phyloP scores from a whole-genome alignment of 2,888 invertebrate species.

The Glomeris marginata region DNA sequence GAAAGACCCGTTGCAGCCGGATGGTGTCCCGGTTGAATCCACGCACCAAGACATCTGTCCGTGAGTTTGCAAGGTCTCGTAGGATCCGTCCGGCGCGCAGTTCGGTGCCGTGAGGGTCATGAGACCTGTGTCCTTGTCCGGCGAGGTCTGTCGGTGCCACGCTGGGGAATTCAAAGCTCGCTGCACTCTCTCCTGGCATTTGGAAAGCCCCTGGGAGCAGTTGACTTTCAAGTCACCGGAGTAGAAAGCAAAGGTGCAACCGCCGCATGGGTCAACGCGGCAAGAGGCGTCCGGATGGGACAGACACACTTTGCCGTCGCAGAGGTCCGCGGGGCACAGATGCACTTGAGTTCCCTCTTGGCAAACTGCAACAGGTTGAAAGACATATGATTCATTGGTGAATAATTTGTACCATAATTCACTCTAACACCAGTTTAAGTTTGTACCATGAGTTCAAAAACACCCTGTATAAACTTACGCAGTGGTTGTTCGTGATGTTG shows the following conservation, averaged over 20 bases:
- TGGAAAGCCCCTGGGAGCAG: conserved; percentile 19
- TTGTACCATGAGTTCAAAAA: too few relatives aligned
- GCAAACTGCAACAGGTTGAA: conserved; percentile 22
- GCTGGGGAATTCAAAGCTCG: conserved; percentile 20
- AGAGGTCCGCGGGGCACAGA: conserved; percentile 24
- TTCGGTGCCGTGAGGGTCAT: conserved; percentile 24
- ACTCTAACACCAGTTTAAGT: too few relatives aligned
- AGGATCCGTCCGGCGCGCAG: conserved; percentile 24
- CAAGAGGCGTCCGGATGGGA: conserved; percentile 25
- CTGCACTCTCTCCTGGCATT: conserved; percentile 25
- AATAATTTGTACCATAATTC: too few relatives aligned
- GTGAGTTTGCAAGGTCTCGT: conserved; percentile 23
- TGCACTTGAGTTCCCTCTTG: conserved; percentile 24
- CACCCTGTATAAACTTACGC: too few relatives aligned
- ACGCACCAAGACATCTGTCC: conserved; percentile 25
- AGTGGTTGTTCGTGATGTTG: too few relatives aligned
- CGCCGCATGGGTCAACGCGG: conserved; percentile 27
- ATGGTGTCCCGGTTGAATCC: conserved; percentile 19
- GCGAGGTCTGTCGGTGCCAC: conserved; percentile 15
- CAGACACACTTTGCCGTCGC: conserved; percentile 26
- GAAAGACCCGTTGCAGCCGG: conserved; percentile 12
- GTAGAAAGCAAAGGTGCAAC: conserved; percentile 25
- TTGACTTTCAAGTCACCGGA: conserved; percentile 21
- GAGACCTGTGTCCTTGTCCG: background rate
- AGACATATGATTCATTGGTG: too few relatives aligned